Base-by-base conservation (phyloP, 2,113 vertebrate species). In the Paramisgurnus dabryanus region DNA sequence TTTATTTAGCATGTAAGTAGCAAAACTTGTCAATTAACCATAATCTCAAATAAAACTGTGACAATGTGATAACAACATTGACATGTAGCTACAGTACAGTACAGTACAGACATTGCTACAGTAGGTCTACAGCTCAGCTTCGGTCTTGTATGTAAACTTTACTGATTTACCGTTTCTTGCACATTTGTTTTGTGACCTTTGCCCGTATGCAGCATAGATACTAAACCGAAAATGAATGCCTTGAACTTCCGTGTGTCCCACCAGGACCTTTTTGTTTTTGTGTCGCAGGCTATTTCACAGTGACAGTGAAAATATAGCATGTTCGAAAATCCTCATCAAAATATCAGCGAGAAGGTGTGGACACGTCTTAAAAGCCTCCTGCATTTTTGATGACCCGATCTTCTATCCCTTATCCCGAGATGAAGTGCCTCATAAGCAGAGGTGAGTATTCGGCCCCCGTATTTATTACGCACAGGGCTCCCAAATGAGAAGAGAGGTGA, bases 391-490 rank as follows among this genome's bases (percentile, higher is more conserved):
- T 81, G 73, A 63, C 80, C 69, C 45, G 9, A 70, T 66, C 80
- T 50, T 90, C 89, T 87, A 77, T 88, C 86, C 89, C 84, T 87
- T 88, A 84, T 89, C 85, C 72, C 75, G 86, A 85, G 87, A 81
- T 84, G 71, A 78, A 80, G 86, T 64, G 60, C 22, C 89, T 87
- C 82, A 87, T 88, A 82, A 87, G 90, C 82, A 85, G 58, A 83
- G 89, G 87, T 86, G 87, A 87, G 85, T 78, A 82, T 86, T 86
- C 87, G 82, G 82, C 43, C 87, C 78, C 67, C 76, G 85, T 89
- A 87, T 93, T 91, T 92, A 89, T 87, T 8, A 90, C 80, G 88
- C 84, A 73, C 50, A 47, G 83, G 85, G 84, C 71, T 84, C 78
- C 74, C 70, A 76, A 68, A 58, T 85, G 88, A 83, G 5, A 50